Base-by-base conservation (phyloP, 2,888 invertebrate species). In the Prenolepis imparis region DNA sequence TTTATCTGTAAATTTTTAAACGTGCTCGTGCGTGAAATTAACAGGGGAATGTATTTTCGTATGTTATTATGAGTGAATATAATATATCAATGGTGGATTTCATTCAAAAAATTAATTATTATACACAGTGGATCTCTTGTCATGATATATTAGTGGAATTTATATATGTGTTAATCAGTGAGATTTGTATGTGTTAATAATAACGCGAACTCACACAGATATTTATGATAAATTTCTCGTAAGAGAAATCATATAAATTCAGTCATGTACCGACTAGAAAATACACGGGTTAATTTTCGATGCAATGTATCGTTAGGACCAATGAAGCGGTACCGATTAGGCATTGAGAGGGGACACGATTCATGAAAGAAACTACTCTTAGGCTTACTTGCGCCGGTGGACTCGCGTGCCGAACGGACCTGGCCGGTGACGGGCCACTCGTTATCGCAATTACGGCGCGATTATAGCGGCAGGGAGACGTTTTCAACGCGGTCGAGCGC, bases 401-500 rank as follows among this genome's bases (percentile, higher is more conserved):
- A 9, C n/a, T 64, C 44, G 64, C 63, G 64, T 74, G 82, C 32
- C 55, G 55, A 52, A 44, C 32, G 44, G 21, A 39, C 1, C 44
- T 28, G 5, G 4, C 36, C 63, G 48, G 32, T 18, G 48, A 36
- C 81, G 36, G 67, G 36, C 28, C 52, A 74, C 83, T 85, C 85
- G 86, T 89, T 88, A 89, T 86, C 88, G 89, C 83, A 86, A 89
- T 89, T 89, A 89, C 88, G 83, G 61, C 67, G 80, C 86, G 83
- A 89, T 89, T 89, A 89, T 89, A 78, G 41, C 82, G 86, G 82
- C 66, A 77, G 63, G 84, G 66, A 84, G 81, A 84, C 78, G 61
- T 78, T 78, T 83, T 78, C 72, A 72, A 84, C 86, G 84, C 86
- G 88, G 89, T 89, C 91, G 81, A 89, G 86, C 86, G 84, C 83